Percentiles rank a stretch among this genome's conserved stretches.
Evolutionary conservation across 1,140 invertebrate species (phyloP).

Genomic region (Diorhabda elongata): DNA sequence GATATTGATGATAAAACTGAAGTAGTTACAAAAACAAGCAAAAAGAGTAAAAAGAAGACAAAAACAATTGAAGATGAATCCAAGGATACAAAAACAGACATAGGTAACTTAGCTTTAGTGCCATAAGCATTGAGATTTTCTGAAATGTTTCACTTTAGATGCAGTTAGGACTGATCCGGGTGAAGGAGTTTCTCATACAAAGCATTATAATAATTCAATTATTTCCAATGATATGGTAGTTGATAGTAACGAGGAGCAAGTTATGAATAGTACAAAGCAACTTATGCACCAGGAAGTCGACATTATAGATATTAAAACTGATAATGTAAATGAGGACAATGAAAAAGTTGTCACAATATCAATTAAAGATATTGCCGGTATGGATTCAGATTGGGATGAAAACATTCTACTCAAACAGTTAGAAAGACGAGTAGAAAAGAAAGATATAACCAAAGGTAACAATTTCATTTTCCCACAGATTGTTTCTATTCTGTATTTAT

Average conservation of each 20-base stretch:
- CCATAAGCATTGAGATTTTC: too few species aligned
- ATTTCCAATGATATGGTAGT: background rate
- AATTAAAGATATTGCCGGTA: background rate
- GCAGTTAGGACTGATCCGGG: too few species aligned
- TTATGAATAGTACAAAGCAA: background rate
- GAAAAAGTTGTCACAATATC: slow-evolving; percentile 10
- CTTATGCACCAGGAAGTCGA: background rate
- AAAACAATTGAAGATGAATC: background rate
- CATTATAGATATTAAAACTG: background rate
- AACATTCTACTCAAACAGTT: background rate
- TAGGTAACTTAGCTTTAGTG: too few species aligned
- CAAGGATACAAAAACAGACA: too few species aligned
- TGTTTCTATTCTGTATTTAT: too few species aligned
- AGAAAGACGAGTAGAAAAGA: background rate
- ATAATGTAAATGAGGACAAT: background rate
- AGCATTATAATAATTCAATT: background rate
- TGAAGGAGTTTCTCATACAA: background rate
- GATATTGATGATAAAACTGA: background rate
- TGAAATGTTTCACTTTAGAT: too few species aligned
- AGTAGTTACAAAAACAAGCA: background rate
- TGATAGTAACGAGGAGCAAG: background rate
- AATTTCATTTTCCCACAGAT: background rate
- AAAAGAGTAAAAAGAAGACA: background rate
- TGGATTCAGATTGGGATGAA: slow-evolving; percentile 4
- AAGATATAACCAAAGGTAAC: background rate